Evolutionary conservation across 2,113 vertebrate genomes (phyloP), one percentile per base, ranked within the genome.

Genomic region (Eudyptes chrysolophus): DNA sequence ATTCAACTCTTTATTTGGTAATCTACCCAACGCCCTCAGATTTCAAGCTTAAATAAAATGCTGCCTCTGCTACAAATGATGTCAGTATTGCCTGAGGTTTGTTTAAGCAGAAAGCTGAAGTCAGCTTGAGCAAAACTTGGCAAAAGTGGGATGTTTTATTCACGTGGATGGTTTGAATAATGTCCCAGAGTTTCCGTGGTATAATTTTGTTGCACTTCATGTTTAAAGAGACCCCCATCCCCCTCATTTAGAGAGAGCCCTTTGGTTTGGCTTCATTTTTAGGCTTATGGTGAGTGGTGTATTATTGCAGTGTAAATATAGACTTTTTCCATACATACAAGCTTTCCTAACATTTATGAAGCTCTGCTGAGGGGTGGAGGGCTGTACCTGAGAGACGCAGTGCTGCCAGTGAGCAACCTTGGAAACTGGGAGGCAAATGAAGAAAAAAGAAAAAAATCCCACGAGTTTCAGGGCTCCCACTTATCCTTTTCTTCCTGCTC

Each of bases 41-140:
- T 94, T 96, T 96, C 66, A 92, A 92, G 84, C 78, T 97, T 87
- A 87, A 88, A 87, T 96, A 89, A 89, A 96, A 95, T 32, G 51
- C 93, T 94, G 84, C 77, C 90, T 94, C 80, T 93, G 83, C 94
- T 96, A 66, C 87, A 96, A 96, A 96, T 96, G 94, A 96, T 96
- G 96, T 97, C 94, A 95, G 70, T 92, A 79, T 97, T 95, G 94
- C 93, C 96, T 95, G 84, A 92, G 94, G 93, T 97, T 95, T 96
- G 85, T 96, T 97, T 98, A 97, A 97, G 94, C 76, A 97, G 87
- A 97, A 95, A 87, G 87, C 87, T 97, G 96, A 97, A 97, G 95
- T 97, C 97, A 97, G 85, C 94, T 96, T 81, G 92, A 96, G 93
- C 85, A 93, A 92, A 97, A 97, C 90, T 97, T 97, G 97, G 97